These are phyloP conservation scores for Poeciliopsis prolifica DNA, from an alignment of 2,113 vertebrate species.

Conservation along the genomic window DNA sequence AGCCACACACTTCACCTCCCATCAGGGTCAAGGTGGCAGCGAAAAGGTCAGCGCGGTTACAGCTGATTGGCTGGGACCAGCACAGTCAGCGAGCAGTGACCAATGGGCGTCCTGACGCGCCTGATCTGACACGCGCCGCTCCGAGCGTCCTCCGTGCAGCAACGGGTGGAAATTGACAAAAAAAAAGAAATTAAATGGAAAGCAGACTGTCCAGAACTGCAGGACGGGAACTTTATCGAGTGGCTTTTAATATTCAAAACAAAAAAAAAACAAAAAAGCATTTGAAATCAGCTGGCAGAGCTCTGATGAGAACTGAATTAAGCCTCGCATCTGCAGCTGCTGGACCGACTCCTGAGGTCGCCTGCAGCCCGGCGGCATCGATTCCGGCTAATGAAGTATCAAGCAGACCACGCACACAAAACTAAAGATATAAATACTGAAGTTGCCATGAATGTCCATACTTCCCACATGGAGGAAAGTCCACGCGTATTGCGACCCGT, in stretches of 20 bases:
- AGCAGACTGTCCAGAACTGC: slow-evolving; percentile 48
- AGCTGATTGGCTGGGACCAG: slow-evolving; percentile 71
- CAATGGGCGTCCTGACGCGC: slow-evolving; percentile 76
- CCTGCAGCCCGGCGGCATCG: slow-evolving; percentile 49
- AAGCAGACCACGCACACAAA: slow-evolving; percentile 33
- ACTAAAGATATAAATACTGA: slow-evolving; percentile 18
- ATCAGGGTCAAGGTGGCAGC: slow-evolving; percentile 75
- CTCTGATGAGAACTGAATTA: slow-evolving; percentile 23
- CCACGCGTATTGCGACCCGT: neutral
- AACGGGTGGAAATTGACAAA: slow-evolving; percentile 32
- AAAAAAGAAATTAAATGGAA: slow-evolving; percentile 41
- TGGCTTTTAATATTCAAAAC: slow-evolving; percentile 27
- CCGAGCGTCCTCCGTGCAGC: slow-evolving; percentile 49
- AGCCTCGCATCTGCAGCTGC: slow-evolving; percentile 41
- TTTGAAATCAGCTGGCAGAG: slow-evolving; percentile 17
- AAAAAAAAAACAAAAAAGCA: neutral
- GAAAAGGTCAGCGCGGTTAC: slow-evolving; percentile 76
- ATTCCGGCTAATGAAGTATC: slow-evolving; percentile 51
- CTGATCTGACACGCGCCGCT: slow-evolving; percentile 76
- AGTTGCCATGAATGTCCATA: slow-evolving; percentile 9
- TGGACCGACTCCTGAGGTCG: slow-evolving; percentile 50
- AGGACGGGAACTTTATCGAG: slow-evolving; percentile 46
- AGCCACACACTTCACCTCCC: slow-evolving; percentile 78
- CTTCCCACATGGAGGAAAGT: slow-evolving; percentile 11
- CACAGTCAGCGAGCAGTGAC: slow-evolving; percentile 60